Evolutionary conservation across 2,888 invertebrate species (phyloP).

Genomic region (Lasioglossum villosulum): DNA sequence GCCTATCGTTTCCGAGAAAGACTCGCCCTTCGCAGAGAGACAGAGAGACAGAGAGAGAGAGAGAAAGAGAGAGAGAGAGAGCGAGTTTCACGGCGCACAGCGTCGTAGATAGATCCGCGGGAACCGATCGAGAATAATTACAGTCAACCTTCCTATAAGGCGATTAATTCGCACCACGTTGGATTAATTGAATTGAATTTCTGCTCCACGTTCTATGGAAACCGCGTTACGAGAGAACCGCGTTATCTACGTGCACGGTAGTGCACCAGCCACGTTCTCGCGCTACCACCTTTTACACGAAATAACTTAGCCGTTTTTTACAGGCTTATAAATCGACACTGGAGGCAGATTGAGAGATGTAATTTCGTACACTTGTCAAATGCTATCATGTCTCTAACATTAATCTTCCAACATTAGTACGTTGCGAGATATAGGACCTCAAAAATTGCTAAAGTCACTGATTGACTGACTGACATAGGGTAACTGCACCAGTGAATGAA

Average conservation of each 20-base stretch:
- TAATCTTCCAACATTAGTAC: too few relatives aligned
- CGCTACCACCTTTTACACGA: too few relatives aligned
- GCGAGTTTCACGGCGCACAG: neutral
- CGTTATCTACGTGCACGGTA: neutral
- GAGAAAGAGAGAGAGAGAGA: neutral
- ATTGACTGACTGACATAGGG: too few relatives aligned
- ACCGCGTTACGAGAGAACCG: neutral
- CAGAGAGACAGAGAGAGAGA: neutral
- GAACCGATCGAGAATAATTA: conserved; percentile 1
- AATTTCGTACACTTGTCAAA: too few relatives aligned
- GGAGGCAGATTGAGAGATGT: too few relatives aligned
- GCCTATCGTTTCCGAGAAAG: conserved; percentile 40
- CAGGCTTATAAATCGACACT: too few relatives aligned
- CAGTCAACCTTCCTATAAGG: neutral
- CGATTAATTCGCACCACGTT: neutral
- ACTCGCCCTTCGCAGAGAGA: conserved; percentile 4
- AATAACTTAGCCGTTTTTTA: too few relatives aligned
- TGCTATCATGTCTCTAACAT: too few relatives aligned
- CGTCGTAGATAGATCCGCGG: neutral
- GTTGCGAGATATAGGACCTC: too few relatives aligned
- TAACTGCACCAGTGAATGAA: too few relatives aligned
- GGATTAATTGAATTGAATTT: neutral
- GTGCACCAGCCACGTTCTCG: too few relatives aligned
- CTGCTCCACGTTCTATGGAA: neutral
- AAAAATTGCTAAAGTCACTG: too few relatives aligned